Conservation (phyloP, 2,113 vertebrate genomes). For the Amazona vittata region DNA sequence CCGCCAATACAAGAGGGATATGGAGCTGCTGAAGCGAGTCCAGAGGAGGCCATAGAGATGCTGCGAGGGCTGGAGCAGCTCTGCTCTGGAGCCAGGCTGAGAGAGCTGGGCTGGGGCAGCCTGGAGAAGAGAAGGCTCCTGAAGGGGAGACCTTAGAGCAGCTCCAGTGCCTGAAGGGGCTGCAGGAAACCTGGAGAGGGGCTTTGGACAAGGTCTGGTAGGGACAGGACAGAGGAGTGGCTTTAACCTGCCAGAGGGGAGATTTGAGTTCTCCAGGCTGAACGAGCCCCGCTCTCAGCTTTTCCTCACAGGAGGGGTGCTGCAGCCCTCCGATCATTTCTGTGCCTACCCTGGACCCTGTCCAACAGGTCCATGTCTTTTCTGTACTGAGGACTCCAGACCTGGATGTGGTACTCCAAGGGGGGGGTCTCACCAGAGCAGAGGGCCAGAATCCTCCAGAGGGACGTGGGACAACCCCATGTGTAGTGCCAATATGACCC, state of each 20-base stretch:
- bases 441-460: background rate
- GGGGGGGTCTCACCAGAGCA: background rate
- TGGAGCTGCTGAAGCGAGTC: too few species aligned
- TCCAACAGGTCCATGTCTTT: background rate
- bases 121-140: too few species aligned
- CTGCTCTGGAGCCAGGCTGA: too few species aligned
- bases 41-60: too few species aligned
- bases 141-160: too few species aligned
- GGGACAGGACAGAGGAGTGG: background rate
- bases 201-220: background rate
- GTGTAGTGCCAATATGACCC: background rate
- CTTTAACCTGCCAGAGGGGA: background rate
- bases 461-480: background rate
- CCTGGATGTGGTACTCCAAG: background rate
- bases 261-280: background rate
- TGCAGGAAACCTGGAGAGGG: too few species aligned
- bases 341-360: background rate
- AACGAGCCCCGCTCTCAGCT: background rate
- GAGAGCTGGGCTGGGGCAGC: too few species aligned
- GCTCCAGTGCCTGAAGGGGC: too few species aligned
- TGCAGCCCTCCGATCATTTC: background rate
- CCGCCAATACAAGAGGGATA: too few species aligned
- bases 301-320: background rate
- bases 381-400: background rate
- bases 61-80: too few species aligned